Evolutionary conservation across 2,113 vertebrate species (phyloP).

Genomic region (Motacilla tschutschensis): DNA sequence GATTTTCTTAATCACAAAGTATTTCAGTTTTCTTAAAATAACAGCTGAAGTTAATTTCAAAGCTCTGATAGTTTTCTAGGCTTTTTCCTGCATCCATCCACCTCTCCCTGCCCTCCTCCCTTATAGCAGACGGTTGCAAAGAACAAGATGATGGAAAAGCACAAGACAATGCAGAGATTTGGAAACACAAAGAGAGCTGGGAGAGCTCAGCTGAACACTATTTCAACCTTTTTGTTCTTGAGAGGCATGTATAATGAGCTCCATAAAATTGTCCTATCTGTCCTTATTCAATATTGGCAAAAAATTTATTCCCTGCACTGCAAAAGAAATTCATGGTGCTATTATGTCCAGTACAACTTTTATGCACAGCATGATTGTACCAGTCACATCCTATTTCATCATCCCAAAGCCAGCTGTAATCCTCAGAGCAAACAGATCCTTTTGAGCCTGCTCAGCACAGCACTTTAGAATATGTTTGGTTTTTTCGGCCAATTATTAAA

Average conservation of each 20-base stretch:
- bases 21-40: not conserved
- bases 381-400: slow-evolving; percentile 21
- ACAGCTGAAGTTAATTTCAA: not conserved
- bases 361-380: slow-evolving; percentile 6
- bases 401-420: not conserved
- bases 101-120: not conserved
- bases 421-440: not conserved
- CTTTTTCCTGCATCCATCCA: not conserved
- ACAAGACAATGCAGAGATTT: slow-evolving; percentile 11
- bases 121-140: not conserved
- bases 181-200: not conserved
- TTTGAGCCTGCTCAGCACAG: not conserved
- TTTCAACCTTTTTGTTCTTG: slow-evolving; percentile 27
- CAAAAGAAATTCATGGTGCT: slow-evolving; percentile 12
- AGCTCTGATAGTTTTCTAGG: not conserved
- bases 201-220: not conserved
- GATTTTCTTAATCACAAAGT: not conserved
- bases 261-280: not conserved
- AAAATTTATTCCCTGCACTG: not conserved
- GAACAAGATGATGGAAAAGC: slow-evolving; percentile 38
- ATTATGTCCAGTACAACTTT: not conserved
- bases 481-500: slow-evolving; percentile 23
- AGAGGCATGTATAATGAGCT: slow-evolving; percentile 17
- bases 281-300: slow-evolving; percentile 36
- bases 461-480: not conserved